A percentile compares a stretch with the other conserved stretches of the same genome.
Conservation (phyloP, 2,797 vertebrate species). For the Spea hammondii region DNA sequence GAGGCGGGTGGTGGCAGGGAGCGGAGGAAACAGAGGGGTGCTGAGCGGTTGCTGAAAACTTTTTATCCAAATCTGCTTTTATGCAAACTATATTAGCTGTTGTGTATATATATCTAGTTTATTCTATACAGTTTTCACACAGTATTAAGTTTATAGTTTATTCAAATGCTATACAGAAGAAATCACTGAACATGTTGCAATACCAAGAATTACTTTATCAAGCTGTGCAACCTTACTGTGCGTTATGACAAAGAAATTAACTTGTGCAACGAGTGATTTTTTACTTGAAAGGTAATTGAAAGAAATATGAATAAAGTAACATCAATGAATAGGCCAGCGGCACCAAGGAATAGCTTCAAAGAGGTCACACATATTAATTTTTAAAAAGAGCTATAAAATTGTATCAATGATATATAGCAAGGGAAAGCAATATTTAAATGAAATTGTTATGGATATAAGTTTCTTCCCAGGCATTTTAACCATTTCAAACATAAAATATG, state of each 20-base stretch:
- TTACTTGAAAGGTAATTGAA: constrained; percentile 86
- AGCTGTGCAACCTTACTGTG: constrained; percentile 23
- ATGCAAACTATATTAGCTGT: too few species aligned
- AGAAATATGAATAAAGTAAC: constrained; percentile 80
- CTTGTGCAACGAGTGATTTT: constrained; percentile 32
- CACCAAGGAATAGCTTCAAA: constrained; percentile 77
- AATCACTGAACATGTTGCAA: neutral
- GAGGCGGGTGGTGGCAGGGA: too few species aligned
- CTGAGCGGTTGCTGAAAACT: too few species aligned
- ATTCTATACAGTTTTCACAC: too few species aligned
- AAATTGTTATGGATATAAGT: constrained; percentile 83
- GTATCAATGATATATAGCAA: constrained; percentile 84
- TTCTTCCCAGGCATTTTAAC: constrained; percentile 74
- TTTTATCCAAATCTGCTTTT: too few species aligned
- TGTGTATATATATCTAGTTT: too few species aligned
- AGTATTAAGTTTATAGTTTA: too few species aligned
- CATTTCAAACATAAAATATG: constrained; percentile 79
- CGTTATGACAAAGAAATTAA: constrained; percentile 26
- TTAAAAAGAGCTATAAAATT: constrained; percentile 89
- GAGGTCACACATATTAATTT: constrained; percentile 91
- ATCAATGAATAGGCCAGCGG: constrained; percentile 82
- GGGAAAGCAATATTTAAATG: constrained; percentile 90
- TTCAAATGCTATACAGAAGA: too few species aligned
- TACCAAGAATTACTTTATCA: constrained; percentile 15
- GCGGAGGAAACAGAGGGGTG: too few species aligned